Evolutionary conservation across 2,888 invertebrate genomes (phyloP).

Genomic region (Nomada hirtipes): DNA sequence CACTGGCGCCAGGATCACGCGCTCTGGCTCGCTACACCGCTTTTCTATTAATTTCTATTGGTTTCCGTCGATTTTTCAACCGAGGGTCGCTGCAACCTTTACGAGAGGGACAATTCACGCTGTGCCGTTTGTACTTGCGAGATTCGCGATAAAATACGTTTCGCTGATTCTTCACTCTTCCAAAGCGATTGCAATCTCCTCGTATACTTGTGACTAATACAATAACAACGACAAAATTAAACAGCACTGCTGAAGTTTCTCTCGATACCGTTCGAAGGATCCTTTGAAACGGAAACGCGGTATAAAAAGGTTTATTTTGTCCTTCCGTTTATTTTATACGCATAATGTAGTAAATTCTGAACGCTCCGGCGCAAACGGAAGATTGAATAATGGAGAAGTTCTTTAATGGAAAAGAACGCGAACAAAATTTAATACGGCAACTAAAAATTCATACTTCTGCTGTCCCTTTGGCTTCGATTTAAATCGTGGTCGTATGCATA

Average conservation of each 20-base stretch:
- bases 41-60: slow-evolving; percentile 53
- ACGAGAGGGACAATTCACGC: slow-evolving; percentile 12
- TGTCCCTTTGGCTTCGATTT: not conserved
- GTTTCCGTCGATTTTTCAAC: slow-evolving; percentile 18
- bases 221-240: too few relatives aligned
- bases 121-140: not conserved
- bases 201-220: not conserved
- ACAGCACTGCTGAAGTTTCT: too few relatives aligned
- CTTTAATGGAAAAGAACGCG: too few relatives aligned
- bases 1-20: slow-evolving; percentile 52
- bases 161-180: not conserved
- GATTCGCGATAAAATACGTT: not conserved
- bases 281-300: too few relatives aligned
- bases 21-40: slow-evolving; percentile 27
- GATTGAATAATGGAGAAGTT: too few relatives aligned
- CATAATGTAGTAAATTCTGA: too few relatives aligned
- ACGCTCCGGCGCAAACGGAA: too few relatives aligned
- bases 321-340: too few relatives aligned
- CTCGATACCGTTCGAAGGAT: too few relatives aligned
- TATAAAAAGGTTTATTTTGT: too few relatives aligned
- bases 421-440: too few relatives aligned
- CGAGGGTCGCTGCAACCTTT: not conserved
- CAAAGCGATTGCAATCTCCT: not conserved
- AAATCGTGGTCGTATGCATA: not conserved
- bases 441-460: too few relatives aligned